Evolutionary conservation across 92 coral and sea anemone genomes (phyloP), one percentile per base, ranked within the genome.

Genomic region (Porites cylindrica): DNA sequence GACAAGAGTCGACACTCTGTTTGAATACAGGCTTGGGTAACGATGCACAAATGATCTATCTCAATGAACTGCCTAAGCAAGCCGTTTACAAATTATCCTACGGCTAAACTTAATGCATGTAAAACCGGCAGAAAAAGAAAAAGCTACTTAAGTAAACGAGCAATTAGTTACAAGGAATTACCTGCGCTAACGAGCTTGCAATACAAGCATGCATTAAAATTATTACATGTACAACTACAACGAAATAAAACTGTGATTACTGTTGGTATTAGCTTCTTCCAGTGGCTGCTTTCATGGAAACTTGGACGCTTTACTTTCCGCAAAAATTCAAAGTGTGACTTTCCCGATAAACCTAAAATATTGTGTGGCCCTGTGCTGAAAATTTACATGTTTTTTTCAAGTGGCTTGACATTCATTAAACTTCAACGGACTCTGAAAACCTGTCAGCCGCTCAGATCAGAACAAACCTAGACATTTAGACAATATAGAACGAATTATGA

Each of bases 381-480:
- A 63, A 20, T 66, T 80, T 80, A 80, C 84, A 66, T 23, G 63
- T 26, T 51, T 80, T 56, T 50, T 66, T 32, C 84, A 66, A 80
- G 84, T 43, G n/a, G n/a, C n/a, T n/a, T n/a, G n/a, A n/a, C n/a
- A n/a, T n/a, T n/a, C n/a, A n/a, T n/a, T n/a, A n/a, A 64, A 62
- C 59, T 17, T 56, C 19, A 77, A 78, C 63, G 71, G 71, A 8
- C 58, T 32, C 61, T 43, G 60, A 61, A 78, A 78, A 20, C 72
- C 53, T 78, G 72, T 78, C 82, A 62, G 11, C 12, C 13, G 4
- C 13, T 32, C n/a, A 29, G 12, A 62, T 78, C 20, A 16, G 54
- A 6, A 58, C 62, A 53, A 77, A 29, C 38, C 53, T 10, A 7
- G 69, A 6, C 8, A 62, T 62, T 16, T 21, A 5, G 8, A 38